These are phyloP conservation scores for Lophochroa leadbeateri DNA, from an alignment of 2,113 vertebrate genomes.

Conservation along the genomic window DNA sequence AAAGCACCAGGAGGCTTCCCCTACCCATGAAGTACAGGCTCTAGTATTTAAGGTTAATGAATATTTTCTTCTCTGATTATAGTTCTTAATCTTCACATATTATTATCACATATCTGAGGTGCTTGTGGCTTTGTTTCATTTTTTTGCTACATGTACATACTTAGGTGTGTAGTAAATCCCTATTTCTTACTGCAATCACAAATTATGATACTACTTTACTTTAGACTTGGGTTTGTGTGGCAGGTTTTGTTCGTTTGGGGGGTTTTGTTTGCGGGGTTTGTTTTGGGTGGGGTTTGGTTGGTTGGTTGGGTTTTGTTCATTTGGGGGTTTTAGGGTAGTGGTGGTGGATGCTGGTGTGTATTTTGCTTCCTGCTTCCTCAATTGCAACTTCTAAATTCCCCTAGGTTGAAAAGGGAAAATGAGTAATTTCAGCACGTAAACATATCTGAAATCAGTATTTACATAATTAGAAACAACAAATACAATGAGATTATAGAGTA, in stretches of 20 bases:
- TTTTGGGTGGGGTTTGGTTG: background rate
- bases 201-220: background rate
- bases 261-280: background rate
- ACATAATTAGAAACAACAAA: constrained; percentile 29
- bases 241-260: background rate
- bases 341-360: background rate
- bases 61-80: background rate
- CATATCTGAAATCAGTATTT: constrained; percentile 41
- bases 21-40: background rate
- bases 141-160: background rate
- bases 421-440: background rate
- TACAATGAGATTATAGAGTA: background rate
- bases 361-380: background rate
- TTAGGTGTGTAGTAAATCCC: background rate
- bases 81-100: background rate
- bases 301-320: background rate
- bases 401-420: background rate
- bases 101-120: background rate
- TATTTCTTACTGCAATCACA: background rate
- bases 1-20: background rate
- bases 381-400: background rate
- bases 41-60: background rate
- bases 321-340: background rate
- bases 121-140: background rate
- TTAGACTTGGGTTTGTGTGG: background rate